Evolutionary conservation across 1,140 invertebrate species (phyloP), one percentile per base, ranked within the genome.

Genomic region (Leptinotarsa undecemlineata): DNA sequence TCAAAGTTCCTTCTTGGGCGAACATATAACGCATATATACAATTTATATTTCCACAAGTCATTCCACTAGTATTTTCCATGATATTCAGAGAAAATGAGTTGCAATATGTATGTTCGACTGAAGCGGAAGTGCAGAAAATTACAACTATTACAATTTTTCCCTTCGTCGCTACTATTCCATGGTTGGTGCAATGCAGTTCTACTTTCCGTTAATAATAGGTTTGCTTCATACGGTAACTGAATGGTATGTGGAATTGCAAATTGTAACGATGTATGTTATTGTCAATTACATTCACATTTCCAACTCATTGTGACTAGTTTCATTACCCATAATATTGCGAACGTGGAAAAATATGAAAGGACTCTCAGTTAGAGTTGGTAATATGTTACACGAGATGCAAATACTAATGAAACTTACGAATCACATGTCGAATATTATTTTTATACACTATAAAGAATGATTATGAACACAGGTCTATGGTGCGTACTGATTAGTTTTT

Each of bases 251-350:
- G 17, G n/a, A 57, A 19, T 57, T 57, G 51, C 17, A 57, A 57
- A 57, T 57, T 57, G 51, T 57, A 8, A 15, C 51, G 51, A 19
- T 57, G 51, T 57, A 19, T 57, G 51, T 57, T 57, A 57, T 57
- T 57, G 51, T 57, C 51, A 57, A 57, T 57, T 57, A 57, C 51
- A 57, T 57, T 57, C 51, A 57, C 51, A 57, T 57, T 57, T 57
- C 14, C 51, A 57, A 57, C 51, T 57, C 51, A 15, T 57, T n/a
- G 51, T 57, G 51, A 57, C 17, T 57, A 57, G 51, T 57, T 57
- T n/a, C 51, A 57, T 57, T 57, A n/a, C 14, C 51, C 17, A 57
- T 57, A 19, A 57, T 57, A 57, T 57, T 57, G 51, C 14, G 51
- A 57, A 19, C 51, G n/a, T 57, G 51, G 51, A 57, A 57, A 57